Base-by-base conservation (phyloP, 1,140 invertebrate species). In the Zaprionus gabonicus region DNA sequence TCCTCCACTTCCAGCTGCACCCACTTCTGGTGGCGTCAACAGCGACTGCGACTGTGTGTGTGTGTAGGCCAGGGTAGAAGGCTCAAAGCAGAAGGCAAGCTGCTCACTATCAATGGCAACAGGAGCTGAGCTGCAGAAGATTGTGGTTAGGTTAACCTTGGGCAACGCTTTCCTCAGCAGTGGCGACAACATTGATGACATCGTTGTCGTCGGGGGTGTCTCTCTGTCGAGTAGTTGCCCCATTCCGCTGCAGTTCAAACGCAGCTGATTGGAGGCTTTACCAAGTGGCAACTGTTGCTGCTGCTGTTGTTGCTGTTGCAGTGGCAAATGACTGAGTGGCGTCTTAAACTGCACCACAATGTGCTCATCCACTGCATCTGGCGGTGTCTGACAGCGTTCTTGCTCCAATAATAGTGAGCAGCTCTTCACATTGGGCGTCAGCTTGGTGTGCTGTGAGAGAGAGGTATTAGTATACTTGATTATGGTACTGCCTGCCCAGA, bases 101-200 rank as follows among this genome's bases (percentile, higher is more conserved):
- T 46, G 44, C 65, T 71, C 41, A 38, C 65, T 71, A 49, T 80
- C 80, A 31, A 87, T 90, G 51, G 79, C 71, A 46, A 92, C 90
- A 15, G 91, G 90, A 0, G 84, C 85, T 1, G 90, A 87, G 51
- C 71, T 64, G 46, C 91, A 92, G 55, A 93, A 93, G 23, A 93
- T 92, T 0, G 83, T 84, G 6, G 88, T 88, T 12, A 93, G 72
- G 72, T 93, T 93, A 12, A 93, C 83, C 64, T 93, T 93, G 59
- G 92, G 92, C 75, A 93, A 41, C 2, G 66, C 71, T 31, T 92
- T 92, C 27, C 91, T 77, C 55, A 82, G 15, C 34, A 81, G 15
- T 0, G 80, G 84, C 23, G 83, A 87, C 2, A 53, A 15, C 31
- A 57, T 62, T 1, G 78, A 44, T 36, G 49, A n/a, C 34, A 57